Evolutionary conservation across 1,140 invertebrate species (phyloP).

Genomic region (Hycleus phaleratus): DNA sequence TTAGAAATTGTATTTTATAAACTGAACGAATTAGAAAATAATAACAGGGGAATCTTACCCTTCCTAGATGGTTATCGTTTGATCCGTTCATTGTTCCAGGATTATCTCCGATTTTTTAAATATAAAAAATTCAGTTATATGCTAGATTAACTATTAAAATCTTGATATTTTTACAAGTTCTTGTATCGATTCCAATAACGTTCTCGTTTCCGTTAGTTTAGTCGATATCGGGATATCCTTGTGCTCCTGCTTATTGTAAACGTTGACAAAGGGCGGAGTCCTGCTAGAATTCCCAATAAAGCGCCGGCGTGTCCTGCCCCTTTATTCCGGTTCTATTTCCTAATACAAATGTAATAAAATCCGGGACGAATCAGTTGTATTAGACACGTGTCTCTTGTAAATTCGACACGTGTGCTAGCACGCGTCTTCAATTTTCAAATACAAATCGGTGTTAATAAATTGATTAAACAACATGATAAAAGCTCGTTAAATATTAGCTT

Average conservation of each 20-base stretch:
- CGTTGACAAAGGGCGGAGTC: background rate
- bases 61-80: no score
- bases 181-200: no score
- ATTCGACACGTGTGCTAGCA: slow-evolving; percentile 12
- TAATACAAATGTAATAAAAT: slow-evolving; percentile 10
- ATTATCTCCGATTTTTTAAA: background rate
- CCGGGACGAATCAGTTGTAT: slow-evolving; percentile 14
- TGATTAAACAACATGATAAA: no score
- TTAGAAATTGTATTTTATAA: no score
- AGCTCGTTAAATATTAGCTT: no score
- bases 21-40: no score
- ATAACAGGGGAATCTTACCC: no score
- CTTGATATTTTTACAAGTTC: no score
- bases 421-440: slow-evolving; percentile 8
- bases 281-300: background rate
- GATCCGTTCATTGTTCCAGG: no score
- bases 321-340: background rate
- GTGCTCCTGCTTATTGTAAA: background rate
- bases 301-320: slow-evolving; percentile 11
- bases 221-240: background rate
- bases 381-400: slow-evolving; percentile 16
- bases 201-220: no score
- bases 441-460: background rate
- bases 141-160: no score
- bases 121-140: no score